These are phyloP conservation scores for Phortica magna DNA, from an alignment of 2,888 invertebrate species.

Conservation along the genomic window DNA sequence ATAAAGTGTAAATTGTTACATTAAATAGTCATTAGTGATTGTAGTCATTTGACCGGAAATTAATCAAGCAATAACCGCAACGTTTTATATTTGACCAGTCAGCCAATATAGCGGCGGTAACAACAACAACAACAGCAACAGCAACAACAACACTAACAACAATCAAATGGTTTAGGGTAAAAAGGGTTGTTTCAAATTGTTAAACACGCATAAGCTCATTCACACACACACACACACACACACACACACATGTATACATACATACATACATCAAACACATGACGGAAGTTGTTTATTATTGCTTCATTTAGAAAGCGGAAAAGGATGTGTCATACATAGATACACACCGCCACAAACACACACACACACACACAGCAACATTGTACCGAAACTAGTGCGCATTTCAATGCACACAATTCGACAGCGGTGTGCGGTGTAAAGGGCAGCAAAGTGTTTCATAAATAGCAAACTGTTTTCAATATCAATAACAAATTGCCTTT, in stretches of 20 bases:
- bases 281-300: constrained; percentile 73
- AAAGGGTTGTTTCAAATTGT: constrained; percentile 8
- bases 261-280: constrained; percentile 64
- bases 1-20: constrained; percentile 72
- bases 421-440: no score
- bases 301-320: constrained; percentile 62
- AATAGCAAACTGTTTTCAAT: no score
- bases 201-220: neutral
- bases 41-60: constrained; percentile 70
- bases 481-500: no score
- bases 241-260: constrained; percentile 20
- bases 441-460: no score
- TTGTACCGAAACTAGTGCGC: no score
- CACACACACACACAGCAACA: constrained; percentile 32
- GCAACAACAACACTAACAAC: constrained; percentile 40
- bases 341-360: constrained; percentile 24
- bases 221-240: constrained; percentile 28
- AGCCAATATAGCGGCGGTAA: constrained; percentile 36
- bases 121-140: constrained; percentile 41
- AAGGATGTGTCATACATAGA: constrained; percentile 59
- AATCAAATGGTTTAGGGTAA: constrained; percentile 20
- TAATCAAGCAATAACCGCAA: constrained; percentile 72
- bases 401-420: no score
- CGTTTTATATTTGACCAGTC: constrained; percentile 66
- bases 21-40: constrained; percentile 71